Conservation (phyloP, 2,888 invertebrate species). For the Mythimna impura region DNA sequence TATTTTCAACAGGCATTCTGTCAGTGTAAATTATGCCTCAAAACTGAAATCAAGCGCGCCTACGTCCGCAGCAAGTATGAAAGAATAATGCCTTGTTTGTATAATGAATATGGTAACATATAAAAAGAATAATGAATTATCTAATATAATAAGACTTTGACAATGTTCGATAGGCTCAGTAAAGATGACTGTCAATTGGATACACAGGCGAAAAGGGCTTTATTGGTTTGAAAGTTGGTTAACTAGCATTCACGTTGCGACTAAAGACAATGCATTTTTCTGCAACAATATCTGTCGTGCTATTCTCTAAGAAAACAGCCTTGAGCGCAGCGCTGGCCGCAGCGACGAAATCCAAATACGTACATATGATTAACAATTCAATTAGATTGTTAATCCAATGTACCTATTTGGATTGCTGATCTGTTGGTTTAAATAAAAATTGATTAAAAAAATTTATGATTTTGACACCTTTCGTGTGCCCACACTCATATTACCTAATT, state of each 20-base stretch:
- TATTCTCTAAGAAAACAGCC: no score
- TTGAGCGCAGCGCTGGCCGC: no score
- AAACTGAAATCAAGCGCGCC: slow-evolving; percentile 47
- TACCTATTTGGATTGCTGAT: neutral
- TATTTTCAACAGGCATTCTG: slow-evolving; percentile 36
- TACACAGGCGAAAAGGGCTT: slow-evolving; percentile 78
- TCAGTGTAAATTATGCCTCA: slow-evolving; percentile 36
- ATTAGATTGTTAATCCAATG: no score
- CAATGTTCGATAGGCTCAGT: slow-evolving; percentile 82
- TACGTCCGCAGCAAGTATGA: slow-evolving; percentile 78
- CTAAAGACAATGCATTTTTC: neutral
- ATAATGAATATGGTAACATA: slow-evolving; percentile 81
- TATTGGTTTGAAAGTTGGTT: slow-evolving; percentile 67
- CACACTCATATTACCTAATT: no score
- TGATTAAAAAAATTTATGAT: no score
- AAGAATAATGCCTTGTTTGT: slow-evolving; percentile 86
- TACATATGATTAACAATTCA: no score
- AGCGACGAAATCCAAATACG: no score
- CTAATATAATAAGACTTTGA: slow-evolving; percentile 87
- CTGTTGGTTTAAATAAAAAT: neutral
- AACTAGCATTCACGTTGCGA: slow-evolving; percentile 49
- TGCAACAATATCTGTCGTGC: neutral
- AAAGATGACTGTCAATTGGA: slow-evolving; percentile 83
- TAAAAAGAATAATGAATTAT: slow-evolving; percentile 85
- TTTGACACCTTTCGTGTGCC: no score